Percentiles rank a stretch among this genome's conserved stretches.
phyloP scores from a whole-genome alignment of 2,113 vertebrate species.

The Dendrocopos noguchii region DNA sequence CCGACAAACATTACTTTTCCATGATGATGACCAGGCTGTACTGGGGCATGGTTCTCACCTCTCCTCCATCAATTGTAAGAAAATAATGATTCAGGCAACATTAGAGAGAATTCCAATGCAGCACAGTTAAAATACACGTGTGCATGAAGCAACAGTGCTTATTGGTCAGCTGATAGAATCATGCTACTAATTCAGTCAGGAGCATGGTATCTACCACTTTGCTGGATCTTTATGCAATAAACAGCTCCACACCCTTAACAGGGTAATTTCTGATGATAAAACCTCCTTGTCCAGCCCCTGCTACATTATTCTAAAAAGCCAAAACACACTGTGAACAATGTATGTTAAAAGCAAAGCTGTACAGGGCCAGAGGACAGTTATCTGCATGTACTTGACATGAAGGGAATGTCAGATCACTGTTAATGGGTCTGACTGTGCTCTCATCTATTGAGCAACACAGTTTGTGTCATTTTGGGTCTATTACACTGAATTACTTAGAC shows the following conservation, averaged over 20 bases:
- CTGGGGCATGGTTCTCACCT: not conserved
- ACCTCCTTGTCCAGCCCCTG: not conserved
- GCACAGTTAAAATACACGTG: not conserved
- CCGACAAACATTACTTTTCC: fast-evolving
- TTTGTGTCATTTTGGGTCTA: not conserved
- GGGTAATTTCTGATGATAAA: not conserved
- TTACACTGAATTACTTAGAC: not conserved
- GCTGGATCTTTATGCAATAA: not conserved
- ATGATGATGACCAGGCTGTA: not conserved
- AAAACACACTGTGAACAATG: not conserved
- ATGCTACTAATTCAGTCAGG: fast-evolving
- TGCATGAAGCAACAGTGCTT: no score
- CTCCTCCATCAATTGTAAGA: not conserved
- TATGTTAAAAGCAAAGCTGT: not conserved
- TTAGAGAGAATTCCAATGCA: not conserved
- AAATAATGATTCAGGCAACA: not conserved
- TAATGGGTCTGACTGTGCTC: not conserved
- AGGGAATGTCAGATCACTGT: slow-evolving; percentile 41
- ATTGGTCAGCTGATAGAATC: no score
- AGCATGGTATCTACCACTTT: not conserved
- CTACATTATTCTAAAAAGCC: not conserved
- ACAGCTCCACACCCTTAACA: not conserved
- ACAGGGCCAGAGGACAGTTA: not conserved
- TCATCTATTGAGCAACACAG: slow-evolving; percentile 8
- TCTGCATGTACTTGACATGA: not conserved